Evolutionary conservation across 2,888 invertebrate species (phyloP).

Genomic region (Phengaris alcon): DNA sequence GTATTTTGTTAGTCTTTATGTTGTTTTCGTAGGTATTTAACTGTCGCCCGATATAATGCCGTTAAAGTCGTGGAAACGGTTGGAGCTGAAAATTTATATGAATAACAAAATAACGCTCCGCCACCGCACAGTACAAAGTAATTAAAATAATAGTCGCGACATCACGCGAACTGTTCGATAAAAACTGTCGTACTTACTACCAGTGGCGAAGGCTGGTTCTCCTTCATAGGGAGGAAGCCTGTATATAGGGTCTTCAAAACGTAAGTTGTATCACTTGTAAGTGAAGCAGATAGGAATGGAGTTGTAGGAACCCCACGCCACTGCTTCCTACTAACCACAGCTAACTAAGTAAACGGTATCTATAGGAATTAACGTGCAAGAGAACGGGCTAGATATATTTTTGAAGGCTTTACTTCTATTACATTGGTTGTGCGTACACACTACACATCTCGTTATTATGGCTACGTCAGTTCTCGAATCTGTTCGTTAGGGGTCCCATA

Average conservation of each 20-base stretch:
- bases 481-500: neutral
- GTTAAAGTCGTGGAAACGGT: conserved; percentile 53
- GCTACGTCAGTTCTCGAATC: neutral
- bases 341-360: too few relatives aligned
- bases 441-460: neutral
- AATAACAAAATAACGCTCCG: conserved; percentile 57
- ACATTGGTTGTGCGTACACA: neutral
- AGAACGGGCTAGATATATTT: neutral
- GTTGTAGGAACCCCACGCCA: too few relatives aligned
- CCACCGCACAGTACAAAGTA: conserved; percentile 61
- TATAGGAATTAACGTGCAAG: too few relatives aligned
- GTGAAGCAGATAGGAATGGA: too few relatives aligned
- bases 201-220: too few relatives aligned
- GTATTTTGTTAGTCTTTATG: neutral
- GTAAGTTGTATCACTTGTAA: too few relatives aligned
- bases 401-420: neutral
- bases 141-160: conserved; percentile 73
- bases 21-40: conserved; percentile 27
- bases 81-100: conserved; percentile 48
- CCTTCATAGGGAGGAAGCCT: too few relatives aligned
- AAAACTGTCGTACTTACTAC: conserved; percentile 37
- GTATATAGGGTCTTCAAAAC: too few relatives aligned
- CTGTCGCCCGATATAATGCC: conserved; percentile 42
- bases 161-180: conserved; percentile 66
- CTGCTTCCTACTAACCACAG: too few relatives aligned